phyloP scores from a whole-genome alignment of 2,888 invertebrate species.

The Chloroclystis v-ata region DNA sequence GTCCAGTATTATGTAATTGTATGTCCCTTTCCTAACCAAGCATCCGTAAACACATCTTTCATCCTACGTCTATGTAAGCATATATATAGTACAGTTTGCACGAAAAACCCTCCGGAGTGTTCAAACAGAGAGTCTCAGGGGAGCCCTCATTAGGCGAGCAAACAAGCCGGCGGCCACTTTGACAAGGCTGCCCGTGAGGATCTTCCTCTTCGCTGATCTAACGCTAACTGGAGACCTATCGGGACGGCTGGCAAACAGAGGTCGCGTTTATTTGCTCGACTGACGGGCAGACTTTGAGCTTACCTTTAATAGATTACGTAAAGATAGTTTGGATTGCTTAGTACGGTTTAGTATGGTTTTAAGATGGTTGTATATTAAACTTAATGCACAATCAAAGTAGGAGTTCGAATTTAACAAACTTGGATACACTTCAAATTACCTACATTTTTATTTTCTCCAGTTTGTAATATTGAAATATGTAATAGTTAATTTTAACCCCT shows the following conservation, averaged over 20 bases:
- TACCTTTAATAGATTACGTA: constrained; percentile 14
- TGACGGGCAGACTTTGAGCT: constrained; percentile 35
- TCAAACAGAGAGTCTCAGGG: constrained; percentile 72
- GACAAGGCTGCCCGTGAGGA: constrained; percentile 55
- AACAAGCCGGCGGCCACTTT: constrained; percentile 76
- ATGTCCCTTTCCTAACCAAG: too few species aligned
- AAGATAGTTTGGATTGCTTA: background rate
- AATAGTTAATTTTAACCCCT: too few species aligned
- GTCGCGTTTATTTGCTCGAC: constrained; percentile 48
- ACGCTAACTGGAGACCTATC: constrained; percentile 60
- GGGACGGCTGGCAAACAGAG: constrained; percentile 58
- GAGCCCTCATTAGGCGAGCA: constrained; percentile 77
- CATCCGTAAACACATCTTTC: background rate
- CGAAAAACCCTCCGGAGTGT: constrained; percentile 62
- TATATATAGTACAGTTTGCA: constrained; percentile 38
- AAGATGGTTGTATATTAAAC: too few species aligned
- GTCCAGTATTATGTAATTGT: too few species aligned
- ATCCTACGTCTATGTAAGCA: background rate
- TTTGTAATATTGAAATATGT: too few species aligned
- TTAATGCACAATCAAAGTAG: too few species aligned
- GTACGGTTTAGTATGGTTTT: background rate
- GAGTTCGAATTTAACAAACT: too few species aligned
- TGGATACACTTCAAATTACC: too few species aligned
- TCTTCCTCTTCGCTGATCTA: constrained; percentile 68
- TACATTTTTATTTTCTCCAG: too few species aligned